These are phyloP conservation scores for Argopecten irradians DNA, from an alignment of 1,140 invertebrate species.

Conservation along the genomic window DNA sequence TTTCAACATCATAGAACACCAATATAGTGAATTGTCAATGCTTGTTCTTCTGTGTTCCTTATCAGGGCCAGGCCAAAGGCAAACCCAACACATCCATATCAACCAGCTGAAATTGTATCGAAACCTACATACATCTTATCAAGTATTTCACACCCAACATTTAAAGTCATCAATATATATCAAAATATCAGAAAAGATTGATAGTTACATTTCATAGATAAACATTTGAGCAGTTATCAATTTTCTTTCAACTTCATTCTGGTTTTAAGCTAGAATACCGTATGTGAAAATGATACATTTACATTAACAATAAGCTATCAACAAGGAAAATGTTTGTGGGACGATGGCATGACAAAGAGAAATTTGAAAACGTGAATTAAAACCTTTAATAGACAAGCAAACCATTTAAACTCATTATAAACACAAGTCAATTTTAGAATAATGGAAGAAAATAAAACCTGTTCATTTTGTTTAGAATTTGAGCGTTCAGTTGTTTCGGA, in stretches of 20 bases:
- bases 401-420: neutral
- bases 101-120: neutral
- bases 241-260: too few relatives aligned
- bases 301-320: neutral
- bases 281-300: neutral
- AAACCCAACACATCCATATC: neutral
- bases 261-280: too few relatives aligned
- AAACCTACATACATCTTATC: neutral
- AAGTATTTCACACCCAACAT: neutral
- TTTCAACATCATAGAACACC: neutral
- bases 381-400: neutral
- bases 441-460: slow-evolving; percentile 9
- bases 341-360: neutral
- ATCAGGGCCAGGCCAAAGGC: neutral
- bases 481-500: neutral
- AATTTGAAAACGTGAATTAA: neutral
- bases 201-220: neutral
- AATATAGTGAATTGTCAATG: neutral
- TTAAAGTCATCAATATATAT: neutral
- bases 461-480: slow-evolving; percentile 11
- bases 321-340: neutral
- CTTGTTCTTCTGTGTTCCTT: neutral
- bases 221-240: neutral
- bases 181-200: neutral
- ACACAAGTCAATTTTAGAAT: neutral